These are phyloP conservation scores for Ormyrus rosae DNA, from an alignment of 2,888 invertebrate species.

Conservation along the genomic window DNA sequence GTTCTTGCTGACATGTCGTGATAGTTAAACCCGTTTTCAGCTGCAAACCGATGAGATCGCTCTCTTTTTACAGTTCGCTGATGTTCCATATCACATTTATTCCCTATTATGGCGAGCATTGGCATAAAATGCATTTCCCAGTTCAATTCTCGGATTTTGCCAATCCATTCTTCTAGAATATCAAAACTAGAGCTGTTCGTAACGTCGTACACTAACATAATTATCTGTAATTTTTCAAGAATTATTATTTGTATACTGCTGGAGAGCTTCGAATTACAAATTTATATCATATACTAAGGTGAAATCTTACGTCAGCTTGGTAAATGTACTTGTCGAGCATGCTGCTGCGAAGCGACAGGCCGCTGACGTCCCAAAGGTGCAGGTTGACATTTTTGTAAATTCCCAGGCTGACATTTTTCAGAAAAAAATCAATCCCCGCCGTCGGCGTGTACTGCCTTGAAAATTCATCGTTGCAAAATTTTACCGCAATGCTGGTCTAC, in stretches of 20 bases:
- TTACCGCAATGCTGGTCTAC: conserved; percentile 81
- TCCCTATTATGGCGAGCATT: conserved; percentile 81
- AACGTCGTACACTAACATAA: conserved; percentile 89
- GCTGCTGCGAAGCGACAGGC: conserved; percentile 84
- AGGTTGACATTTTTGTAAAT: conserved; percentile 80
- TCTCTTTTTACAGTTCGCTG: conserved; percentile 83
- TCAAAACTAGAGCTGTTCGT: conserved; percentile 89
- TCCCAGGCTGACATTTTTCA: conserved; percentile 80
- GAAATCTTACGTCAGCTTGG: conserved; percentile 81
- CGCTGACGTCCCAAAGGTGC: conserved; percentile 91
- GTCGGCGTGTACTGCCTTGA: conserved; percentile 81
- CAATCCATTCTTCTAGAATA: conserved; percentile 84
- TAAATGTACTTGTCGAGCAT: conserved; percentile 88
- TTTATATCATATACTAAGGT: not conserved
- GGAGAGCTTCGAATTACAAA: too few species aligned
- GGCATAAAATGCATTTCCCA: conserved; percentile 77
- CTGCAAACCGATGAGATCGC: conserved; percentile 81
- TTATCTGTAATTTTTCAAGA: conserved; percentile 77
- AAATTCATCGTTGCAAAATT: conserved; percentile 84
- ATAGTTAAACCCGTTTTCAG: conserved; percentile 80
- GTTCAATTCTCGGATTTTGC: conserved; percentile 76
- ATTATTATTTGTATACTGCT: not conserved
- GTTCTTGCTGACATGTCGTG: conserved; percentile 84
- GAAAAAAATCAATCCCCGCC: conserved; percentile 84
- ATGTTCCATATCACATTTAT: conserved; percentile 86